Evolutionary conservation across 2,113 vertebrate species (phyloP), one percentile per base, ranked within the genome.

Genomic region (Mobula birostris): DNA sequence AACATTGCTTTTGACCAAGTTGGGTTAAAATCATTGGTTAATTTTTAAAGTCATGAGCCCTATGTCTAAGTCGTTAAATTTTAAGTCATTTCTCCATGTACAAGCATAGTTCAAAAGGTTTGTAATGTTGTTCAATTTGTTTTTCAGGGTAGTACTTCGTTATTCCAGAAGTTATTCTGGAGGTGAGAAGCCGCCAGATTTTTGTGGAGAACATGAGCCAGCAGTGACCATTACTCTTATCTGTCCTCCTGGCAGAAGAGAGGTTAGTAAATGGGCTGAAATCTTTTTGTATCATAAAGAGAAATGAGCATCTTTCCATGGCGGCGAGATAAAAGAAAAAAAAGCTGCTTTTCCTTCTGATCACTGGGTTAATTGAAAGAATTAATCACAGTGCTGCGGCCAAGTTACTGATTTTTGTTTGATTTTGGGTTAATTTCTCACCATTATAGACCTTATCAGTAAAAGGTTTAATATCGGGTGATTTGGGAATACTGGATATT

Each of bases 181-280:
- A 29, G 32, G 85, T 0, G 94, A 66, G 78, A 72, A 88, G 0
- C 94, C 94, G 77, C 98, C 96, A 2, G 95, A 95, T 0, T 97
- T 98, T 79, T 99, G 99, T 94, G 95, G 96, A 0, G 97, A 95
- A 1, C 98, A 98, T 95, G 95, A 94, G 63, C 98, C 99, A 6
- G 98, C 98, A 0, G 98, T 99, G 94, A 98, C 96, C 0, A 96
- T 99, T 94, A 99, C 98, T 0, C 98, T 99, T 94, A 96, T 98
- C 94, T 99, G 99, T 94, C 99, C 99, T 0, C 98, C 98, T 0
- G 96, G 96, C 87, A 97, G 98, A 93, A 97, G 97, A 94, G 96
- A 97, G 96, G 98, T 98, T 96, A 95, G 88, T 78, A 72, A 0
- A 87, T 80, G 1, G 36, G 7, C 17, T 72, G 29, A 93, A 74